Evolutionary conservation across 2,797 vertebrate species (phyloP).

Genomic region (Rhinoraja longicauda): DNA sequence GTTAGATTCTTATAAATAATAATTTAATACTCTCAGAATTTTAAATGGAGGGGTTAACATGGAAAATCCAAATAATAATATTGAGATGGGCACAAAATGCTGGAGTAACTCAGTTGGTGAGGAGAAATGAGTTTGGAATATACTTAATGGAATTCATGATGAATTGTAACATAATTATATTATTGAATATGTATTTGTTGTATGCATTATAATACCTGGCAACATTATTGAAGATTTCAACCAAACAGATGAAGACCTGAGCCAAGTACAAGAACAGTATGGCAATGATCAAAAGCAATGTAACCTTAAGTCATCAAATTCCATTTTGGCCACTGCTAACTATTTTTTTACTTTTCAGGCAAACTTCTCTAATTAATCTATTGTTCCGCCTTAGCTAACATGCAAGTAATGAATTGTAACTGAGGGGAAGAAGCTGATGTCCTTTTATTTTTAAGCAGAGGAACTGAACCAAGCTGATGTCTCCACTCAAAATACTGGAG

Average conservation of each 20-base stretch:
- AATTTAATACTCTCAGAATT: not conserved
- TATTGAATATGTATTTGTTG: too few species aligned
- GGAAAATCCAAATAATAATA: not conserved
- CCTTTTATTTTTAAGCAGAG: not conserved
- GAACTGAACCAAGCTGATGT: not conserved
- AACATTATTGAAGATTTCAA: not conserved
- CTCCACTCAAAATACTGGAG: not conserved
- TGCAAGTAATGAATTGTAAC: not conserved
- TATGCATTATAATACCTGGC: not conserved
- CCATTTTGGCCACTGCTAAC: not conserved
- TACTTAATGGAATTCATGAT: not conserved
- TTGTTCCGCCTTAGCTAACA: not conserved
- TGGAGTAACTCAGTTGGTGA: too few species aligned
- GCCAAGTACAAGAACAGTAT: not conserved
- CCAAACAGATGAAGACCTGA: not conserved
- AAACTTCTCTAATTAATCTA: not conserved
- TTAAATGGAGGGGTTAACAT: not conserved
- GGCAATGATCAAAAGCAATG: not conserved
- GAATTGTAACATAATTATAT: not conserved
- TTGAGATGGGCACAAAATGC: too few species aligned
- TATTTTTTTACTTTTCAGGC: slow-evolving; percentile 14
- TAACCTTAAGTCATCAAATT: not conserved
- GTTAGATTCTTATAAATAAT: not conserved
- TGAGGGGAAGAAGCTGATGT: not conserved
- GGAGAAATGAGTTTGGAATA: not conserved